These are phyloP conservation scores for Meghimatium bilineatum DNA, from an alignment of 2,888 invertebrate genomes.

Conservation along the genomic window DNA sequence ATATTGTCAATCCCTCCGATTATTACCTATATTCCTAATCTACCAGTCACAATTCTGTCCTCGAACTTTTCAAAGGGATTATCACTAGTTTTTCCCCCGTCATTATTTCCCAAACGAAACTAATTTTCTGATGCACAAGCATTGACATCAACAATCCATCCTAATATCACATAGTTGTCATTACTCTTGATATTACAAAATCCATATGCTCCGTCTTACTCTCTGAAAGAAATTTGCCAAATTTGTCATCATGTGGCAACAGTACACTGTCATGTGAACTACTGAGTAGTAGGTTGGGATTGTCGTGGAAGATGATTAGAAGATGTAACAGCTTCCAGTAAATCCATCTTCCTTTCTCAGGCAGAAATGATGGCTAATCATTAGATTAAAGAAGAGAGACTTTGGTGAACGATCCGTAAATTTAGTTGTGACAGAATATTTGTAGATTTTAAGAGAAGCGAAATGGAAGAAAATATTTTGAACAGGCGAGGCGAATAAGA, in stretches of 20 bases:
- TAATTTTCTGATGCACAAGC: conserved; percentile 18
- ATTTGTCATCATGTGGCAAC: conserved; percentile 22
- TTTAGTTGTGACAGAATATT: too few relatives aligned
- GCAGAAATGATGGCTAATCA: neutral
- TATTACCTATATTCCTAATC: neutral
- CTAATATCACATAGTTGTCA: conserved; percentile 14
- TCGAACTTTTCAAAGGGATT: conserved; percentile 3
- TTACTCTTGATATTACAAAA: conserved; percentile 26
- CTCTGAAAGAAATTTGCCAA: conserved; percentile 15
- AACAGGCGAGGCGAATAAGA: too few relatives aligned
- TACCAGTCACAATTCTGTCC: neutral
- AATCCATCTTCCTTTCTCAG: neutral
- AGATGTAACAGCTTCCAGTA: neutral
- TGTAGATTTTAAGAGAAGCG: too few relatives aligned
- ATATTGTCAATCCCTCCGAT: too few relatives aligned
- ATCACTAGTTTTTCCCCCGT: neutral
- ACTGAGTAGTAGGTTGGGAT: neutral
- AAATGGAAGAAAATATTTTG: too few relatives aligned
- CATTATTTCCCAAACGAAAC: conserved; percentile 39
- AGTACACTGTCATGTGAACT: neutral
- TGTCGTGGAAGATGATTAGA: neutral
- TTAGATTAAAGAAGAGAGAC: too few relatives aligned
- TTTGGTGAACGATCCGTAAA: too few relatives aligned
- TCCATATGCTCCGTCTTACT: neutral
- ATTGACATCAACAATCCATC: conserved; percentile 4